Percentiles rank a stretch among this genome's conserved stretches.
These are phyloP conservation scores for Amphimedon queenslandica DNA, from an alignment of 37 sponge, comb jelly and placozoan genomes.

Conservation along the genomic window DNA sequence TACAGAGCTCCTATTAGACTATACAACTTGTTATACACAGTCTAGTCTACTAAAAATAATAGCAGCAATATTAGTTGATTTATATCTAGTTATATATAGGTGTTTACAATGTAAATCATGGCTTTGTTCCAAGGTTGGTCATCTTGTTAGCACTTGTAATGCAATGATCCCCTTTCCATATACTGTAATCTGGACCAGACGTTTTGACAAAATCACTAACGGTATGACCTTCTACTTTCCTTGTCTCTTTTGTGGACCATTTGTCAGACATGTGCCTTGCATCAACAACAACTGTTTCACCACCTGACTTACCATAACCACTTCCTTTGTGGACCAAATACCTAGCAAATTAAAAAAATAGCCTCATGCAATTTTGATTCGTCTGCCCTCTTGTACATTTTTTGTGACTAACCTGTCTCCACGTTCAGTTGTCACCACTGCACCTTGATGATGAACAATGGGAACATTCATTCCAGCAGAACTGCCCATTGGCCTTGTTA, in stretches of 20 bases:
- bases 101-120: not conserved
- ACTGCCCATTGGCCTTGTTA: constrained; percentile 6
- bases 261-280: constrained; percentile 5
- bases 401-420: too few species aligned
- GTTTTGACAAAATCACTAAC: constrained; percentile 4
- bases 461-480: not conserved
- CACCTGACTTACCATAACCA: not conserved
- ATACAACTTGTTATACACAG: too few species aligned
- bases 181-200: not conserved
- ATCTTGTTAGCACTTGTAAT: constrained; percentile 1
- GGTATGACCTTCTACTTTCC: constrained; percentile 3
- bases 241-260: constrained; percentile 1
- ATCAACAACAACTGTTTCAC: not conserved
- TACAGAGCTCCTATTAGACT: not conserved
- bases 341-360: too few species aligned
- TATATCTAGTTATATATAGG: too few species aligned
- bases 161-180: constrained; percentile 2
- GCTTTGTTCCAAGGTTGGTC: constrained; percentile 6
- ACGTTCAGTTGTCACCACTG: too few species aligned
- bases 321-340: not conserved
- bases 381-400: too few species aligned
- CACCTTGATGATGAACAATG: not conserved
- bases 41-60: too few species aligned
- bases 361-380: too few species aligned
- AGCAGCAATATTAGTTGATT: not conserved